Conservation (phyloP, 2,888 invertebrate species). For the Selenia dentaria region DNA sequence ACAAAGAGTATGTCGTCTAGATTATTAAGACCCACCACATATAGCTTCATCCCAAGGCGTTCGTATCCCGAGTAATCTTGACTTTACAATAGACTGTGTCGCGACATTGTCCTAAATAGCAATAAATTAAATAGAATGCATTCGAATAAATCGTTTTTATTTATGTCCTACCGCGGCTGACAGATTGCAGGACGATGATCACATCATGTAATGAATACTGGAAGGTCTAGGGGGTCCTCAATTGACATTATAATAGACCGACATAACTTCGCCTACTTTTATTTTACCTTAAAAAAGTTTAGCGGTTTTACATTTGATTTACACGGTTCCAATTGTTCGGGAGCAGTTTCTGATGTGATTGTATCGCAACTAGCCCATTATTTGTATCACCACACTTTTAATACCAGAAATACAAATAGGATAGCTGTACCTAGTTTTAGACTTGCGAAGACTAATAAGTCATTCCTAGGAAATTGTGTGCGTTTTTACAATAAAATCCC, state of each 20-base stretch:
- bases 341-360: conserved; percentile 23
- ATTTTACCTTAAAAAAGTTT: not conserved
- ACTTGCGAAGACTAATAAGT: too few species aligned
- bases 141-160: conserved; percentile 71
- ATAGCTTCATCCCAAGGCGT: conserved; percentile 16
- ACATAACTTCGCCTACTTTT: not conserved
- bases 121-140: conserved; percentile 68
- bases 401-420: too few species aligned
- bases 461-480: too few species aligned
- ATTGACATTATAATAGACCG: conserved; percentile 76
- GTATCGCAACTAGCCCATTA: too few species aligned
- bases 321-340: conserved; percentile 14
- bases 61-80: not conserved
- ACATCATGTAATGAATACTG: conserved; percentile 77
- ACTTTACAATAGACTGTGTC: conserved; percentile 22
- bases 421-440: too few species aligned
- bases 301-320: conserved; percentile 26
- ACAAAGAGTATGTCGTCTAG: too few species aligned
- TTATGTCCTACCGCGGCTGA: conserved; percentile 64
- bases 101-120: conserved; percentile 63
- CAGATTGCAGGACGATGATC: conserved; percentile 77
- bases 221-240: conserved; percentile 54
- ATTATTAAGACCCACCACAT: conserved; percentile 1
- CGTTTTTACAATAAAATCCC: too few species aligned
- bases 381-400: too few species aligned